Base-by-base conservation (phyloP, 2,888 invertebrate genomes). In the Perithous albicinctus region DNA sequence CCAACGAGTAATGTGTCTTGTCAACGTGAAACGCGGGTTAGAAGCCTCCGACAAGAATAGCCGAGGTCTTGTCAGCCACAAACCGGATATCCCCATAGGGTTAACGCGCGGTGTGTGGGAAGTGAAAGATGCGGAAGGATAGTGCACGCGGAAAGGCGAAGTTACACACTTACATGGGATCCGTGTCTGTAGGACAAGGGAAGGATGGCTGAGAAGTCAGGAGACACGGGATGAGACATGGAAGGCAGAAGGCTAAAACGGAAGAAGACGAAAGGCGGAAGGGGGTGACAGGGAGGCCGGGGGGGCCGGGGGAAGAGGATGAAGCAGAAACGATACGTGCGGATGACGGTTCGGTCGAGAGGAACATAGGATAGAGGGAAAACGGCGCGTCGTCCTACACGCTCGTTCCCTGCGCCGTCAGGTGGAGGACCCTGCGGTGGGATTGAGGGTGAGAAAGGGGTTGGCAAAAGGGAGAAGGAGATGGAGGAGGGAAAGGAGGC, bases 401-500 rank as follows among this genome's bases (percentile, higher is more conserved):
- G 51, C 32, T 76, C 48, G 51, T 59, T 23, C 32, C 32, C 46
- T 54, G 38, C 73, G 63, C 61, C 77, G 61, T 82, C 82, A 81
- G 83, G 81, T 80, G 66, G 80, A 75, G 73, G 72, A 77, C 43
- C 72, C 69, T 56, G 56, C 56, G 73, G 74, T 78, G 35, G 78
- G 74, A 74, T 82, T 41, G 69, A 79, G 73, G 43, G 82, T 72
- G 78, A 66, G 56, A 80, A 69, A 51, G 38, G 74, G 67, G 73
- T 64, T 75, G 66, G 67, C 35, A 41, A 75, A 79, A 41, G 75
- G 74, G 61, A 20, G 12, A 18, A 15, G 29, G 29, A 72, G 73
- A 76, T 67, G 83, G 82, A 56, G 72, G 64, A 35, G 72, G n/a
- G n/a, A n/a, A 81, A 84, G 78, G 64, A 86, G 43, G n/a, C n/a